phyloP scores from a whole-genome alignment of 2,797 vertebrate genomes.

The Amniataba percoides region DNA sequence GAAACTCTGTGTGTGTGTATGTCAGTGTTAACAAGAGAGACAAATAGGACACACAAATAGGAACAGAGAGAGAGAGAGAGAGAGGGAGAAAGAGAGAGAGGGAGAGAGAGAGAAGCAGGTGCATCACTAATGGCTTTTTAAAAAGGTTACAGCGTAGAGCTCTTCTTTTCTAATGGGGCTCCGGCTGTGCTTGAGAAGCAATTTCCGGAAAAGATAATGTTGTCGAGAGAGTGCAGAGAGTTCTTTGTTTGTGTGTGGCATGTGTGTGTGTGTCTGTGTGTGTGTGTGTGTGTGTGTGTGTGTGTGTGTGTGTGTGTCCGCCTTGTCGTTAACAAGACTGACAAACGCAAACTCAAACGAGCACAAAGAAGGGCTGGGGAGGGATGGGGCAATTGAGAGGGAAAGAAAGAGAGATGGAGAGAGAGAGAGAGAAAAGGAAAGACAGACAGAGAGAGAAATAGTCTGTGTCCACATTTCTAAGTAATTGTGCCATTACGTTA shows the following conservation, averaged over 20 bases:
- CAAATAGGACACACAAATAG: slow-evolving; percentile 77
- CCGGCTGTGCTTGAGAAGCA: slow-evolving; percentile 85
- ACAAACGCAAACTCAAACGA: slow-evolving; percentile 72
- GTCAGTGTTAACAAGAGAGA: slow-evolving; percentile 80
- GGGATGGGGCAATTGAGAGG: slow-evolving; percentile 44
- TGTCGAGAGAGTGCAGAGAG: slow-evolving; percentile 78
- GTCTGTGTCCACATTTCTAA: slow-evolving; percentile 61
- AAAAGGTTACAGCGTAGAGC: slow-evolving; percentile 86
- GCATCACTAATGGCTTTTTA: slow-evolving; percentile 88
- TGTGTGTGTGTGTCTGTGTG: slow-evolving; percentile 41
- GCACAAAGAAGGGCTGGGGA: slow-evolving; percentile 67
- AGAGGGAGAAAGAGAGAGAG: slow-evolving; percentile 50
- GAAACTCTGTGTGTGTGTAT: slow-evolving; percentile 62
- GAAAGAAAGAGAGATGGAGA: slow-evolving; percentile 13
- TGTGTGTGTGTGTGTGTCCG: slow-evolving; percentile 36
- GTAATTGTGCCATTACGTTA: slow-evolving; percentile 63
- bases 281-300: slow-evolving; percentile 42
- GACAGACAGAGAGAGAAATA: slow-evolving; percentile 22
- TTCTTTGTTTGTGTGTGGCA: slow-evolving; percentile 45
- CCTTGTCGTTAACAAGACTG: slow-evolving; percentile 72
- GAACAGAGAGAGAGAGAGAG: slow-evolving; percentile 57
- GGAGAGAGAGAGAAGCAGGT: slow-evolving; percentile 75
- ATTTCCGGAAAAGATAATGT: slow-evolving; percentile 87
- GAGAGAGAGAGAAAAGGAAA: neutral
- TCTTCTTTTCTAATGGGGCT: slow-evolving; percentile 86